phyloP scores from a whole-genome alignment of 2,113 vertebrate genomes.

The Hemiprocne comata region DNA sequence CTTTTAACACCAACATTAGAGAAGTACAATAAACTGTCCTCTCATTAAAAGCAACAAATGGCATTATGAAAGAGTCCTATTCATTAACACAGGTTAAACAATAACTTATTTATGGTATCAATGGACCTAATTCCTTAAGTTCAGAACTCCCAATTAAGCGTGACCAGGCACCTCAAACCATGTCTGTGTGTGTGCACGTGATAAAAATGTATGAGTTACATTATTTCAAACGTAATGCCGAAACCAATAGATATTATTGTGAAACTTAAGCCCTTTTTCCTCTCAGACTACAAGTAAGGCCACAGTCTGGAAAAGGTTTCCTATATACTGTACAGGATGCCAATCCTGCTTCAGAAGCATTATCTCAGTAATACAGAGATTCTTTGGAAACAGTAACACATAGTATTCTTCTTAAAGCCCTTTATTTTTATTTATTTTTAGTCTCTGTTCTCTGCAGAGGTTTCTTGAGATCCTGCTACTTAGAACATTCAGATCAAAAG shows the following conservation, averaged over 20 bases:
- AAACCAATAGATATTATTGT: background rate
- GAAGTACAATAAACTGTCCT: background rate
- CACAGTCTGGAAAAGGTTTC: background rate
- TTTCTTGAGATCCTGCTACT: background rate
- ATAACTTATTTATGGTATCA: fast-evolving
- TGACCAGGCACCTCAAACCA: background rate
- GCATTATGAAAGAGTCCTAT: background rate
- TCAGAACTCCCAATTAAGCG: background rate
- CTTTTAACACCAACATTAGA: background rate
- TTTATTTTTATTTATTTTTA: background rate
- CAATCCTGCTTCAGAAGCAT: background rate
- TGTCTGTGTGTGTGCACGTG: fast-evolving
- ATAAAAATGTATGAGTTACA: background rate
- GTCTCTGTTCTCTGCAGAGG: background rate
- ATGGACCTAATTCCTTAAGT: background rate
- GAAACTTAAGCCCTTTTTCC: background rate
- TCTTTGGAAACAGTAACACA: background rate
- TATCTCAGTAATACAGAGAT: background rate
- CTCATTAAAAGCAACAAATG: background rate
- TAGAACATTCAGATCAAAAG: background rate
- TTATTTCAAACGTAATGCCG: background rate
- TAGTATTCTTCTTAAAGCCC: background rate
- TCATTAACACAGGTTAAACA: background rate
- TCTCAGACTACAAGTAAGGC: background rate
- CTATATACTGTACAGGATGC: background rate